Evolutionary conservation across 2,888 invertebrate species (phyloP).

Genomic region (Gymnocheta viridis): DNA sequence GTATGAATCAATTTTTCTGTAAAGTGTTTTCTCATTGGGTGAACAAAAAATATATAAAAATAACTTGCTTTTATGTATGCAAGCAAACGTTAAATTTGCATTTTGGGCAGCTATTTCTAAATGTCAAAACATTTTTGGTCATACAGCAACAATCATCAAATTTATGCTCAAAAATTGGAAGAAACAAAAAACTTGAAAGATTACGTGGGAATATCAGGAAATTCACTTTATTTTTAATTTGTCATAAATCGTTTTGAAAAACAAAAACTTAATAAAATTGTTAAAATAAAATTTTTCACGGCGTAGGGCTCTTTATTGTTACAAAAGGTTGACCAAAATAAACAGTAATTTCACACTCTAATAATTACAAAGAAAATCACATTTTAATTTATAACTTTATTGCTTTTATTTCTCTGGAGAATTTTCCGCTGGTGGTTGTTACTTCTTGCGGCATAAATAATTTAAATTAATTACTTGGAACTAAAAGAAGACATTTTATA

Average conservation of each 20-base stretch:
- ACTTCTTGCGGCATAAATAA: constrained; percentile 22
- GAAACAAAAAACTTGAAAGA: background rate
- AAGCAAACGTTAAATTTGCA: too few relatives aligned
- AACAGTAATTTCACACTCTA: constrained; percentile 53
- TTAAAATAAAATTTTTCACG: constrained; percentile 3
- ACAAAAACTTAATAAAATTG: constrained; percentile 8
- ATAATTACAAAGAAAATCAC: constrained; percentile 24
- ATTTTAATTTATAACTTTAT: constrained; percentile 26
- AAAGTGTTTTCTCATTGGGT: too few relatives aligned
- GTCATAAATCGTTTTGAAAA: background rate
- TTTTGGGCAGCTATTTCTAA: constrained; percentile 14
- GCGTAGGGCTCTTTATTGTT: background rate
- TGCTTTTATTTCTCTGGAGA: background rate
- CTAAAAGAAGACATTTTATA: background rate
- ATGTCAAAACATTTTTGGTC: constrained; percentile 36
- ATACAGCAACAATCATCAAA: background rate
- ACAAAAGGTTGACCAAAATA: constrained; percentile 2
- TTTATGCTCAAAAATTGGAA: background rate
- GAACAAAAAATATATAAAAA: too few relatives aligned
- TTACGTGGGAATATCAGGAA: constrained; percentile 41
- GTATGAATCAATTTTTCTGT: too few relatives aligned
- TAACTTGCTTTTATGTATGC: too few relatives aligned
- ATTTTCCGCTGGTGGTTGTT: background rate
- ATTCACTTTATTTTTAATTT: background rate
- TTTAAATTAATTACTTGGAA: constrained; percentile 40